A percentile compares a stretch with the other conserved stretches of the same genome.
Evolutionary conservation across 1,140 invertebrate species (phyloP).

Genomic region (Drosophila hydei): DNA sequence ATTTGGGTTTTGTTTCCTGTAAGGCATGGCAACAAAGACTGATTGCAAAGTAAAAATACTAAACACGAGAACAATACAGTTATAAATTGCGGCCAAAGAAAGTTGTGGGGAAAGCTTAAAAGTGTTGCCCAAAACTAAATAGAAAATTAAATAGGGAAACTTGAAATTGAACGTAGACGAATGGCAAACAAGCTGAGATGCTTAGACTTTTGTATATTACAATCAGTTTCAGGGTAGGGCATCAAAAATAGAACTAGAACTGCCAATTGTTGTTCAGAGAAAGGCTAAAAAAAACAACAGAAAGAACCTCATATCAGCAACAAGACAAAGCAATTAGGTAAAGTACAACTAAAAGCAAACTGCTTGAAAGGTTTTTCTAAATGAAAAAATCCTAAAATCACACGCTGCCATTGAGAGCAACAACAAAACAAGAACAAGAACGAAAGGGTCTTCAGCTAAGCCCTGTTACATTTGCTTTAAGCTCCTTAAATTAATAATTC

Average conservation of each 20-base stretch:
- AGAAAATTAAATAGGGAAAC: neutral
- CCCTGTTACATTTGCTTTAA: neutral
- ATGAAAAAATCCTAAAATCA: slow-evolving; percentile 1
- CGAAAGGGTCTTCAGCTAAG: neutral
- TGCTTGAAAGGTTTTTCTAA: slow-evolving; percentile 8
- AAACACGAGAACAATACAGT: slow-evolving; percentile 9
- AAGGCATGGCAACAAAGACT: neutral
- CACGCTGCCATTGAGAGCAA: slow-evolving; percentile 29
- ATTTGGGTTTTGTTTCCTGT: slow-evolving; percentile 10
- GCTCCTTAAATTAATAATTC: neutral
- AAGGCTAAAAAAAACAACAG: slow-evolving; percentile 12
- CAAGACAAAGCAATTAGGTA: slow-evolving; percentile 37
- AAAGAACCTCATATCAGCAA: neutral
- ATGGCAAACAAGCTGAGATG: neutral
- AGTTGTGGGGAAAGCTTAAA: slow-evolving; percentile 14
- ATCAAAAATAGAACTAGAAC: no score
- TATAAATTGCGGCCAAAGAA: slow-evolving; percentile 26
- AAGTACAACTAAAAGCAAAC: slow-evolving; percentile 14
- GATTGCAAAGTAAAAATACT: neutral
- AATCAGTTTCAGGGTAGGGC: neutral
- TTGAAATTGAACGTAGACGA: neutral
- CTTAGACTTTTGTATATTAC: neutral
- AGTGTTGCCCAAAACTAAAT: slow-evolving; percentile 5
- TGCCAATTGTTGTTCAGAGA: neutral
- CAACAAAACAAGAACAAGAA: neutral